Percentiles rank a stretch among this genome's conserved stretches.
These are phyloP conservation scores for Nothoprocta pentlandii DNA, from an alignment of 2,113 vertebrate genomes.

Conservation along the genomic window DNA sequence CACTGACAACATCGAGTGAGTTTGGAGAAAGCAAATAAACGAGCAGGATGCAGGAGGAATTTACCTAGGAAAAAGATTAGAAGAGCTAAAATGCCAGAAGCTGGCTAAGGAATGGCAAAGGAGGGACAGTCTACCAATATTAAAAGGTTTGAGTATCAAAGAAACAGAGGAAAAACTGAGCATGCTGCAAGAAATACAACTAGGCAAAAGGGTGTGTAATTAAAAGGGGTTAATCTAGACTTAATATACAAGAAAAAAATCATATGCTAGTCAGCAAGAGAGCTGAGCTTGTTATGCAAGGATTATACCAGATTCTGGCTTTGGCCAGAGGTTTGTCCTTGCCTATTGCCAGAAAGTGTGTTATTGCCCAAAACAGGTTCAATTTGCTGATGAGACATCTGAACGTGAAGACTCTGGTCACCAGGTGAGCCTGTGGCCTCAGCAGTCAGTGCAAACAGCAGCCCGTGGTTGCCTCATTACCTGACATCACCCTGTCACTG, in stretches of 20 bases:
- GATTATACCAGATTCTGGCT: neutral
- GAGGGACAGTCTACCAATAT: neutral
- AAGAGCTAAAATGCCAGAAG: neutral
- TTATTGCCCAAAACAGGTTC: neutral
- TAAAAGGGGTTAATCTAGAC: neutral
- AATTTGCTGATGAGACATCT: neutral
- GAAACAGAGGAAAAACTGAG: neutral
- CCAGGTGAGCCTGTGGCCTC: neutral
- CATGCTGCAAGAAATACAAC: neutral
- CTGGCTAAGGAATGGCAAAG: neutral
- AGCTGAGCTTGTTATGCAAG: neutral
- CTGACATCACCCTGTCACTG: neutral
- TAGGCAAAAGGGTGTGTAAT: neutral
- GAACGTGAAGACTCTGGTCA: neutral
- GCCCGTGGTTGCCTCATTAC: neutral
- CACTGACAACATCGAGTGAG: neutral
- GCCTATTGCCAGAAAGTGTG: neutral
- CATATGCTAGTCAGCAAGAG: neutral
- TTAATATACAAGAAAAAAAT: neutral
- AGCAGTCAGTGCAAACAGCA: slow-evolving; percentile 9
- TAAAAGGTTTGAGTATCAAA: neutral
- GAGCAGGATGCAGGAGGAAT: neutral
- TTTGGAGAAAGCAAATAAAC: slow-evolving; percentile 27
- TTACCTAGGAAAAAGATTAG: neutral
- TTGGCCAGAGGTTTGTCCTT: neutral